phyloP scores from a whole-genome alignment of 2,113 vertebrate genomes.

The Pheucticus melanocephalus region DNA sequence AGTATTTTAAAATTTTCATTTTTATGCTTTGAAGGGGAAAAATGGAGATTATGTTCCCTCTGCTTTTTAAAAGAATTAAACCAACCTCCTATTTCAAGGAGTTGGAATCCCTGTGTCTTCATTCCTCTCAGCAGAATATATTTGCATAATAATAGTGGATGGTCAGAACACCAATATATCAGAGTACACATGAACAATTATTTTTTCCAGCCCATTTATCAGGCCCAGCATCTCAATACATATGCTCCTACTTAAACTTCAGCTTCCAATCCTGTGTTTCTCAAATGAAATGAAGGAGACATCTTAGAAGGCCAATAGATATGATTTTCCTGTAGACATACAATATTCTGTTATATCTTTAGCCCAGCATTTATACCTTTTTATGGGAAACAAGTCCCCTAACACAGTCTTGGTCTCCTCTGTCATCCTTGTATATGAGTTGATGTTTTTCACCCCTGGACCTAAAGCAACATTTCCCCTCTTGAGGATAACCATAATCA shows the following conservation, averaged over 20 bases:
- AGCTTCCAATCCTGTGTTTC: background rate
- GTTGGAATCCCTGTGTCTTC: conserved; percentile 14
- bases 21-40: background rate
- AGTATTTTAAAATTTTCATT: background rate
- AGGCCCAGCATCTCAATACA: background rate
- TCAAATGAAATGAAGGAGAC: background rate
- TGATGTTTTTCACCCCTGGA: background rate
- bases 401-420: background rate
- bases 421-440: background rate
- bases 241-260: background rate
- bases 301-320: background rate
- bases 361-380: background rate
- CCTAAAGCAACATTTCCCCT: background rate
- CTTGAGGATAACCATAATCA: background rate
- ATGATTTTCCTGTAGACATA: background rate
- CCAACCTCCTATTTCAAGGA: background rate
- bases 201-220: conserved; percentile 17
- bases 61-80: conserved; percentile 28
- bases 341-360: background rate
- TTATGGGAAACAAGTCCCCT: background rate
- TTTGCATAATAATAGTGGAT: conserved; percentile 50
- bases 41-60: background rate
- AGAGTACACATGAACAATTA: background rate
- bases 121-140: background rate
- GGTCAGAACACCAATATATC: conserved; percentile 25